Percentiles rank a stretch among this genome's conserved stretches.
These are phyloP conservation scores for Seriola aureovittata DNA, from an alignment of 2,113 vertebrate genomes.

Conservation along the genomic window DNA sequence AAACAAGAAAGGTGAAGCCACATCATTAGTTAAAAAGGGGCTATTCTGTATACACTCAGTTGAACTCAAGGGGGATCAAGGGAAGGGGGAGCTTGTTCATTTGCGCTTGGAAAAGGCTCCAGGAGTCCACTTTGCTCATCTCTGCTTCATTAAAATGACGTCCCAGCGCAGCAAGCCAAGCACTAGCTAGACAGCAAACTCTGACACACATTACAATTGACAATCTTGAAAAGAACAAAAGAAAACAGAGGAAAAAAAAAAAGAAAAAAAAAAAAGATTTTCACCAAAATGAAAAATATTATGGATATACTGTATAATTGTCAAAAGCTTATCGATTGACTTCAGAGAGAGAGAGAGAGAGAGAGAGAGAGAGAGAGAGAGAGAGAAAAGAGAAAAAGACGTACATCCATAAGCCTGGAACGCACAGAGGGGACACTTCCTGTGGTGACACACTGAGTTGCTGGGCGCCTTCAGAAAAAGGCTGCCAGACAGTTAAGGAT, in stretches of 20 bases:
- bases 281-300: slow-evolving; percentile 59
- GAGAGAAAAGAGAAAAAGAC: slow-evolving; percentile 44
- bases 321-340: slow-evolving; percentile 79
- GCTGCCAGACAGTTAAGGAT: not conserved
- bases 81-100: slow-evolving; percentile 22
- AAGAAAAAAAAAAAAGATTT: slow-evolving; percentile 4
- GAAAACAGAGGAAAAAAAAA: slow-evolving; percentile 36
- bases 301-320: slow-evolving; percentile 69
- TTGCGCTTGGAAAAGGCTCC: slow-evolving; percentile 38
- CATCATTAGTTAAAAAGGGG: slow-evolving; percentile 6
- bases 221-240: slow-evolving; percentile 61
- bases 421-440: slow-evolving; percentile 51
- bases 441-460: slow-evolving; percentile 32
- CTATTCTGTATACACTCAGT: slow-evolving; percentile 19
- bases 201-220: slow-evolving; percentile 53
- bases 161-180: slow-evolving; percentile 63
- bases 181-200: slow-evolving; percentile 57
- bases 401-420: slow-evolving; percentile 68
- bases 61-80: slow-evolving; percentile 9
- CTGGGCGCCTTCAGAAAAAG: not conserved
- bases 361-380: slow-evolving; percentile 61
- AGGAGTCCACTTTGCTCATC: slow-evolving; percentile 50
- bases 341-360: slow-evolving; percentile 56
- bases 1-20: slow-evolving; percentile 21
- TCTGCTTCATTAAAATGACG: slow-evolving; percentile 43